Base-by-base conservation (phyloP, 2,797 vertebrate genomes). In the Chromobotia macracanthus region DNA sequence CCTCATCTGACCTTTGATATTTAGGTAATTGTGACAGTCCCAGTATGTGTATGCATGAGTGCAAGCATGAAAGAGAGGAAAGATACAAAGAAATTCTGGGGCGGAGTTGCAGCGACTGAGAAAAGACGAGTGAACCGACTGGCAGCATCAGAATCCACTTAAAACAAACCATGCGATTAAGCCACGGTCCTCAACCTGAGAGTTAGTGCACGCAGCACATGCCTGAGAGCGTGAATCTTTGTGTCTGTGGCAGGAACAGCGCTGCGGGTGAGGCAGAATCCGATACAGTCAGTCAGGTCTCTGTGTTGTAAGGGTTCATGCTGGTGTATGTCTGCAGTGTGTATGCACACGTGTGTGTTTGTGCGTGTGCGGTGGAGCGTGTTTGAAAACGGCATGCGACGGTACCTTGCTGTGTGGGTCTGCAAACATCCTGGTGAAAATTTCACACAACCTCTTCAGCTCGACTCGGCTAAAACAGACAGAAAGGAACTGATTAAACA, bases 401-500 rank as follows among this genome's bases (percentile, higher is more conserved):
- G 31, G 82, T 97, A 99, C 96, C 96, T 99, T 99, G 93, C 97
- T 98, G 87, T 98, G 97, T 87, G 97, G 97, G 90, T 99, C 97
- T 67, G 97, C 97, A 91, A 99, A 99, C 97, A 99, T 98, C 87
- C 97, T 92, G 50, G 97, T 98, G 94, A 99, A 99, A 93, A 98
- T 98, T 90, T 99, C 97, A 91, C 97, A 99, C 77, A 98, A 92
- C 82, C 97, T 94, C 94, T 99, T 99, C 89, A 99, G 90, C 89
- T 99, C 97, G 75, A 98, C 97, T 75, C 97, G 97, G 89, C 97
- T 99, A 92, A 66, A 83, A 82, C 19, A 41, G 41, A 81, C 12
- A 75, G 18, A 58, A 64, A 72, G 12, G 35, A 31, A 41, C 25
- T 5, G 9, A 65, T 25, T 16, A 51, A 77, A 68, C 5, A 21